Conservation (phyloP, 2,797 vertebrate genomes). For the Xyrichtys novacula region DNA sequence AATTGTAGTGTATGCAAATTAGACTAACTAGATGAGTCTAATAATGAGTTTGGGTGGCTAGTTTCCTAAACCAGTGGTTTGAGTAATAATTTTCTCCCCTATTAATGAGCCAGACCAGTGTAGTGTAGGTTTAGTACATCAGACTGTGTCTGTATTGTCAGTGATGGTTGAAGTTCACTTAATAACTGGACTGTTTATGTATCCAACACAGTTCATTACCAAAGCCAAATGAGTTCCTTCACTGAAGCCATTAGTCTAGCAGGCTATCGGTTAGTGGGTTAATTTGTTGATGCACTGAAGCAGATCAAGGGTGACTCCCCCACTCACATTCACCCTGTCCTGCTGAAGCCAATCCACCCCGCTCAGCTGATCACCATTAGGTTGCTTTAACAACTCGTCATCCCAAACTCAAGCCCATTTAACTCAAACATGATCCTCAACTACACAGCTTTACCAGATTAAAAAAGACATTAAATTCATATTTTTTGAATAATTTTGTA, state of each 20-base stretch:
- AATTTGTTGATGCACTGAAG: conserved; percentile 83
- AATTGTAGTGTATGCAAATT: conserved; percentile 80
- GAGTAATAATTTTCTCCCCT: conserved; percentile 72
- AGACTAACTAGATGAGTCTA: conserved; percentile 65
- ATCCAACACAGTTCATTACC: conserved; percentile 83
- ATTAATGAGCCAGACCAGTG: conserved; percentile 69
- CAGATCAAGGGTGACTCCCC: conserved; percentile 72
- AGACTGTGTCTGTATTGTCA: conserved; percentile 62
- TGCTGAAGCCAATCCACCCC: conserved; percentile 40
- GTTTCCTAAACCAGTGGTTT: conserved; percentile 78
- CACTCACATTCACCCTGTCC: conserved; percentile 63
- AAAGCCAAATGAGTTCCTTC: conserved; percentile 80
- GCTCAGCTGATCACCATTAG: conserved; percentile 56
- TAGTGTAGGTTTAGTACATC: conserved; percentile 65
- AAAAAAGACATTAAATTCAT: too few species aligned
- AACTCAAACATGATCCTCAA: conserved; percentile 14
- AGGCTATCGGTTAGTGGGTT: conserved; percentile 80
- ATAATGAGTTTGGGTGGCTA: conserved; percentile 77
- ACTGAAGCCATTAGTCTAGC: conserved; percentile 77
- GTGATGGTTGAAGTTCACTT: conserved; percentile 72
- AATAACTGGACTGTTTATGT: conserved; percentile 84
- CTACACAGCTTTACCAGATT: neutral
- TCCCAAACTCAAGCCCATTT: conserved; percentile 27
- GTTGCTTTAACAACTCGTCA: conserved; percentile 26
- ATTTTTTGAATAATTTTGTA: neutral